phyloP scores from a whole-genome alignment of 2,888 invertebrate species.

The Cataglyphis rosenhaueri region DNA sequence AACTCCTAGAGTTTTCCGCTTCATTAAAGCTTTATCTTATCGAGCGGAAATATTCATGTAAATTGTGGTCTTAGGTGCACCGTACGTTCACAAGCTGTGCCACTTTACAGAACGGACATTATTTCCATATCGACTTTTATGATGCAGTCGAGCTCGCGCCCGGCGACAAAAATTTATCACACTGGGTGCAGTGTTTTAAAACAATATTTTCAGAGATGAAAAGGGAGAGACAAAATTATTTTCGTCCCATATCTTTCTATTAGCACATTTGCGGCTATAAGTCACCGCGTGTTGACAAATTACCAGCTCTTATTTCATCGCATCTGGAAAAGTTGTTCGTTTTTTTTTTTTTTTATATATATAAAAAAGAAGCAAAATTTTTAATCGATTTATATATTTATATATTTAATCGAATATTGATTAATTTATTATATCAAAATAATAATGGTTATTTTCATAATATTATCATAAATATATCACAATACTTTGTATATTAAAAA shows the following conservation, averaged over 20 bases:
- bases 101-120: slow-evolving; percentile 30
- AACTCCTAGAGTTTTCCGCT: slow-evolving; percentile 55
- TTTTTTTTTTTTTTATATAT: too few species aligned
- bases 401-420: background rate
- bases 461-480: background rate
- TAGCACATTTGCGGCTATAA: background rate
- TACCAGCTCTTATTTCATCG: background rate
- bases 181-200: slow-evolving; percentile 36
- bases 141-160: background rate
- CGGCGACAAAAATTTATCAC: slow-evolving; percentile 47
- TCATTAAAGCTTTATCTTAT: slow-evolving; percentile 66
- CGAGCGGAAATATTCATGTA: slow-evolving; percentile 65
- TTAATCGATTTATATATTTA: background rate
- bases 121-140: slow-evolving; percentile 54
- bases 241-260: background rate
- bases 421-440: background rate
- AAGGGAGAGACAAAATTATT: slow-evolving; percentile 27
- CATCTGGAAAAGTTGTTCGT: background rate
- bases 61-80: slow-evolving; percentile 52
- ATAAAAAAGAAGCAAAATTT: background rate
- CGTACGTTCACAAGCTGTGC: slow-evolving; percentile 46
- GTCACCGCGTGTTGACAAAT: background rate
- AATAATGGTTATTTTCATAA: background rate
- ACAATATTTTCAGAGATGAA: slow-evolving; percentile 41
- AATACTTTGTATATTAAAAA: background rate